These are phyloP conservation scores for Gandaritis pyraliata DNA, from an alignment of 2,888 invertebrate genomes.

Conservation along the genomic window DNA sequence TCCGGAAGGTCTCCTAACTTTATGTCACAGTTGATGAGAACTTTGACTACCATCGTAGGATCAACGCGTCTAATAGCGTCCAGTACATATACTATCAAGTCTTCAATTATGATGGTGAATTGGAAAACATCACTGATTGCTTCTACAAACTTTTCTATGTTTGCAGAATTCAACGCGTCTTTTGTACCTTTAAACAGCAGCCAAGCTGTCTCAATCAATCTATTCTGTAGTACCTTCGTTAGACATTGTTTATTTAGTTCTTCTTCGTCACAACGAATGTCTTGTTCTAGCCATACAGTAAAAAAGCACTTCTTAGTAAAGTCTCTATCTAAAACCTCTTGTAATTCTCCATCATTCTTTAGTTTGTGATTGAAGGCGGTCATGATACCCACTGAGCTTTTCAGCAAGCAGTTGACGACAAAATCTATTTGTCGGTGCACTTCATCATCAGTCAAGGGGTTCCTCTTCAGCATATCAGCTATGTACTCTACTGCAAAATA, in stretches of 20 bases:
- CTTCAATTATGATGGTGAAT: neutral
- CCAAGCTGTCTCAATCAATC: neutral
- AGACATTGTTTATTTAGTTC: neutral
- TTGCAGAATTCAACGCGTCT: neutral
- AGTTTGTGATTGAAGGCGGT: neutral
- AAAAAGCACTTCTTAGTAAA: neutral
- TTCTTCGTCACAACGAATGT: neutral
- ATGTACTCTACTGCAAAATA: constrained; percentile 5
- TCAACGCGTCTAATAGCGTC: neutral
- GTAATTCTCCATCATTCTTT: constrained; percentile 2
- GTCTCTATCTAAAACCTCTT: neutral
- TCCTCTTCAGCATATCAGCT: constrained; percentile 4
- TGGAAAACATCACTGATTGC: neutral
- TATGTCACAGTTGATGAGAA: neutral
- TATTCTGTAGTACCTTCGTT: neutral
- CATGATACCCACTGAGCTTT: neutral
- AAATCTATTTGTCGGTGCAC: neutral
- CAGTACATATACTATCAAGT: neutral
- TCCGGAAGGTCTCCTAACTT: neutral
- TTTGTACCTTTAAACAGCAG: neutral
- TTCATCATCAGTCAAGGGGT: too few relatives aligned
- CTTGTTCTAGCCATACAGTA: neutral
- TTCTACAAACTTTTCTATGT: neutral
- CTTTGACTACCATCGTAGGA: neutral
- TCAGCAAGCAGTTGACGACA: constrained; percentile 1